phyloP scores from a whole-genome alignment of 2,888 invertebrate species.

The Brachypalpus laphriformis region DNA sequence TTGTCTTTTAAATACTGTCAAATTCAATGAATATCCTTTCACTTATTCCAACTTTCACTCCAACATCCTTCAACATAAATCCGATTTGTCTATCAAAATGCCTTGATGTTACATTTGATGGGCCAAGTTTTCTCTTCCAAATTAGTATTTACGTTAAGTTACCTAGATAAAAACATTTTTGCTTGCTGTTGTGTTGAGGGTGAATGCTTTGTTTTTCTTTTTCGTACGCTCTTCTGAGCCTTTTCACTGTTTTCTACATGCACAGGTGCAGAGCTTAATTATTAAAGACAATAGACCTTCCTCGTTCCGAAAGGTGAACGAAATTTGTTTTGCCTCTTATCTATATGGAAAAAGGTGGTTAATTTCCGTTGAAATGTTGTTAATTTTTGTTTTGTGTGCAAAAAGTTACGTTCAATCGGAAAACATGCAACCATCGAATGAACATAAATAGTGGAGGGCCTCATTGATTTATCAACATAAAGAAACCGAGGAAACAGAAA shows the following conservation, averaged over 20 bases:
- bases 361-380: slow-evolving; percentile 16
- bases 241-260: background rate
- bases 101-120: slow-evolving; percentile 11
- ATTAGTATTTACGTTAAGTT: slow-evolving; percentile 4
- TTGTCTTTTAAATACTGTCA: slow-evolving; percentile 22
- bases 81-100: slow-evolving; percentile 55
- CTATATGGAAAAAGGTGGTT: background rate
- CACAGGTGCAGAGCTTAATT: slow-evolving; percentile 24
- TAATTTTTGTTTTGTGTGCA: slow-evolving; percentile 13
- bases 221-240: slow-evolving; percentile 6
- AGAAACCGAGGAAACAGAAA: background rate
- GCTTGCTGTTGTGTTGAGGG: background rate
- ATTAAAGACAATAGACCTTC: slow-evolving; percentile 27
- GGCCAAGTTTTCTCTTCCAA: slow-evolving; percentile 10
- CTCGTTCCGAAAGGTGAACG: background rate
- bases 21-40: slow-evolving; percentile 11
- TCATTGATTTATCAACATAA: slow-evolving; percentile 32
- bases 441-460: background rate
- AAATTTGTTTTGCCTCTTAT: background rate
- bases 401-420: background rate
- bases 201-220: background rate
- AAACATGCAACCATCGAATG: slow-evolving; percentile 11
- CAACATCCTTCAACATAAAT: slow-evolving; percentile 46
- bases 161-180: slow-evolving; percentile 5
- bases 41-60: background rate